Evolutionary conservation across 2,888 invertebrate genomes (phyloP).

Genomic region (Tanaodytes sp.): DNA sequence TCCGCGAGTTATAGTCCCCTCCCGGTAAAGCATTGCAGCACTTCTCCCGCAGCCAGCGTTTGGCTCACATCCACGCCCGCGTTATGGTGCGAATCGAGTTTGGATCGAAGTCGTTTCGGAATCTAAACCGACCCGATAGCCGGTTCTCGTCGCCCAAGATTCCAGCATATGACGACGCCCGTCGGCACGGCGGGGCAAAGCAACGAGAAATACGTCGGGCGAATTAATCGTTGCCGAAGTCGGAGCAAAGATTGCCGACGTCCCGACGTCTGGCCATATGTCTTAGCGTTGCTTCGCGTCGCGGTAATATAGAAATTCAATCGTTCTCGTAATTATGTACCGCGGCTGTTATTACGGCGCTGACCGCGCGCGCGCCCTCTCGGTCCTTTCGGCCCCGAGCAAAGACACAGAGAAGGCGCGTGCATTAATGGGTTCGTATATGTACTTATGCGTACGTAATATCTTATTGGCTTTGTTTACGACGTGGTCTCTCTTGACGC

Average conservation of each 20-base stretch:
- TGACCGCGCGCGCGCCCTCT: conserved; percentile 52
- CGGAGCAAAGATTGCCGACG: conserved; percentile 43
- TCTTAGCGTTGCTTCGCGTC: conserved; percentile 55
- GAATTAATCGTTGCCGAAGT: conserved; percentile 53
- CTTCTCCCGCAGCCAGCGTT: conserved; percentile 60
- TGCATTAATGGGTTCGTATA: conserved; percentile 47
- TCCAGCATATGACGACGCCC: too few species aligned
- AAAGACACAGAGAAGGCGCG: conserved; percentile 31
- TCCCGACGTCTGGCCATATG: conserved; percentile 40
- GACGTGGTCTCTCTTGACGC: conserved; percentile 65
- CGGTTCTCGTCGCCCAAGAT: too few species aligned
- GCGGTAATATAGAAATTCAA: conserved; percentile 72
- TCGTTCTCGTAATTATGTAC: conserved; percentile 71
- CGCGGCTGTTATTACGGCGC: conserved; percentile 69
- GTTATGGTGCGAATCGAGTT: conserved; percentile 63
- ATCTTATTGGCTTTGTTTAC: conserved; percentile 72
- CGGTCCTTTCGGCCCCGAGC: conserved; percentile 57
- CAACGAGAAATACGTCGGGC: conserved; percentile 23
- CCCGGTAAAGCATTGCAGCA: conserved; percentile 71
- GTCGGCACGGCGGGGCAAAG: not conserved
- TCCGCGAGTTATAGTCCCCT: conserved; percentile 71
- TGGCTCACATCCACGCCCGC: conserved; percentile 69
- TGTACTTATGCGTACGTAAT: conserved; percentile 63
- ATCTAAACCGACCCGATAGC: conserved; percentile 40
- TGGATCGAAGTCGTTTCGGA: conserved; percentile 61